Conservation (phyloP, 2,888 invertebrate genomes). For the Ceratothoa steindachneri region DNA sequence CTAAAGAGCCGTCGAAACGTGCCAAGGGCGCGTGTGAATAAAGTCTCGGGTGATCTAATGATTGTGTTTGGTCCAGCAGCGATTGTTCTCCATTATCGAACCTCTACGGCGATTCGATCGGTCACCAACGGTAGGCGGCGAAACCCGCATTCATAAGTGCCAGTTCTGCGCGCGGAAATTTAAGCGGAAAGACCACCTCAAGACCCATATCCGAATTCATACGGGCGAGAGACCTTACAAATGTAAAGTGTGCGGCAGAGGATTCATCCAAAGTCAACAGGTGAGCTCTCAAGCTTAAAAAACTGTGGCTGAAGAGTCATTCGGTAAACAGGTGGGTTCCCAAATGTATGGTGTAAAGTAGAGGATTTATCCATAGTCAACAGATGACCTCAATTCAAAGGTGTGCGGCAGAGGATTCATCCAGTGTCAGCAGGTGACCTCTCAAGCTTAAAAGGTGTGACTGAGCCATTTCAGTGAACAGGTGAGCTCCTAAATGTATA, state of each 20-base stretch:
- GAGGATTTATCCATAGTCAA: slow-evolving; percentile 17
- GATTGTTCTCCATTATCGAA: slow-evolving; percentile 45
- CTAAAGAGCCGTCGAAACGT: too few species aligned
- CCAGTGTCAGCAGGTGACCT: slow-evolving; percentile 45
- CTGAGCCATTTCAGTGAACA: too few species aligned
- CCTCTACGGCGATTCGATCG: slow-evolving; percentile 39
- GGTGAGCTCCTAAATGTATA: too few species aligned
- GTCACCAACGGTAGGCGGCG: slow-evolving; percentile 28
- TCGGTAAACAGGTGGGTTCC: too few species aligned
- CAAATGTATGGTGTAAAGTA: too few species aligned
- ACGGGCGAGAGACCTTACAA: slow-evolving; percentile 47
- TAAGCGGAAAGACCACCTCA: slow-evolving; percentile 46
- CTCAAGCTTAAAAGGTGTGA: too few species aligned
- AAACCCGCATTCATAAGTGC: slow-evolving; percentile 46
- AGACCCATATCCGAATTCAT: slow-evolving; percentile 44
- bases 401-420: slow-evolving; percentile 44
- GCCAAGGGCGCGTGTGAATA: too few species aligned
- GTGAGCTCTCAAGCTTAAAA: too few species aligned
- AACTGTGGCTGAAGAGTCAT: too few species aligned
- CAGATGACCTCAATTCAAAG: slow-evolving; percentile 15
- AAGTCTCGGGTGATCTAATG: too few species aligned
- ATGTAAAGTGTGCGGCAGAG: slow-evolving; percentile 44
- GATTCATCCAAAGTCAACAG: slow-evolving; percentile 45
- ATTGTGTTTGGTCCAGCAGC: too few species aligned
- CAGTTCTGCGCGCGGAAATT: slow-evolving; percentile 46